Conservation (phyloP, 2,797 vertebrate species). For the Tapirus indicus region DNA sequence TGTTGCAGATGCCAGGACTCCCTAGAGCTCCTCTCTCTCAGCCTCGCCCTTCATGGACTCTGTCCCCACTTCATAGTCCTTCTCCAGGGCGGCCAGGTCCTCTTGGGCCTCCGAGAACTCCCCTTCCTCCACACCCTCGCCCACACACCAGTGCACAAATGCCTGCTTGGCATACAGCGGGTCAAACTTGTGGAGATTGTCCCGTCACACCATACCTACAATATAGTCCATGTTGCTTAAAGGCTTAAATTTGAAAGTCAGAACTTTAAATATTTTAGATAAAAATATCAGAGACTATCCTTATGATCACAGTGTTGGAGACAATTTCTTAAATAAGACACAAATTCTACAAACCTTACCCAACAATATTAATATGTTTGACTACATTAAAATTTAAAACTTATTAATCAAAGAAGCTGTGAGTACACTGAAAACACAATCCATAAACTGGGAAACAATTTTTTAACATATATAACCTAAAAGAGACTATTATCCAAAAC, state of each 20-base stretch:
- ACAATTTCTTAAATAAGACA: background rate
- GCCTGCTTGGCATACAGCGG: background rate
- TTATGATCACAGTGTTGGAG: background rate
- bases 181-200: no score
- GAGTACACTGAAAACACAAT: background rate
- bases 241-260: background rate
- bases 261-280: background rate
- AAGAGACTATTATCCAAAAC: background rate
- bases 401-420: background rate
- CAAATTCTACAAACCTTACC: background rate
- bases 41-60: background rate
- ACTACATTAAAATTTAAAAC: background rate
- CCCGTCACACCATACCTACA: background rate
- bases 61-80: background rate
- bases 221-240: background rate
- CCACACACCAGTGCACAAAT: background rate
- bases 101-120: background rate
- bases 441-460: background rate
- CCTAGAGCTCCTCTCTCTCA: background rate
- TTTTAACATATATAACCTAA: background rate
- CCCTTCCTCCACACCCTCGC: background rate
- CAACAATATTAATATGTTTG: background rate
- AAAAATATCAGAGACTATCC: background rate
- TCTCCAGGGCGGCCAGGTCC: background rate
- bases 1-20: background rate